Base-by-base conservation (phyloP, 1,140 invertebrate species). In the Lethocerus indicus region DNA sequence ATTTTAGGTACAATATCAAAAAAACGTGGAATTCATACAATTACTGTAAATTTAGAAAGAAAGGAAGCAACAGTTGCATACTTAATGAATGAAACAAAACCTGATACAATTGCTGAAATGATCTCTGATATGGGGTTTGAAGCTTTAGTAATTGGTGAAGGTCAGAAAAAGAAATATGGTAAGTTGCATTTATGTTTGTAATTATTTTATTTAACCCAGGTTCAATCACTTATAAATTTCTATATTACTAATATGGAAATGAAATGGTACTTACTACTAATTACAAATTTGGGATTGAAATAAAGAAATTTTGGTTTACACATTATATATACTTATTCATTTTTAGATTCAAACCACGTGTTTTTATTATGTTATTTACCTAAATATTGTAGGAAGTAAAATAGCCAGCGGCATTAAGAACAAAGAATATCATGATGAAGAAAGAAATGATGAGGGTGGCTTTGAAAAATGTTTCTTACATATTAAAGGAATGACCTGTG, bases 401-500 rank as follows among this genome's bases (percentile, higher is more conserved):
- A n/a, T n/a, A n/a, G n/a, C n/a, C 40, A 32, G 29, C 23, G 13
- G 50, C 50, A 6, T 44, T 55, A 32, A 24, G 42, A 28, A 37
- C 37, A 45, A 24, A 49, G 52, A 56, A 28, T 48, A 12, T 48
- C 9, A 14, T 48, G 18, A 4, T 3, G 24, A 14, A 21, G 14
- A 36, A 21, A 20, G 44, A 45, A 36, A 56, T 39, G 28, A 39
- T 26, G 47, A 56, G 2, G 59, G 44, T 39, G 56, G 66, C 47
- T 59, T 75, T 0, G 68, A 73, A 12, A 86, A 79, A 63, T 93
- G 78, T 61, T 79, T 74, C 60, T 60, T 87, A 3, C 78, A 83
- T 51, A 73, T 88, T 14, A 73, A 77, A 40, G 87, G 94, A 23
- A 98, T 98, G 93, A 98, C 94, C 0, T 97, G 93, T 67, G 87